Evolutionary conservation across 1,140 invertebrate genomes (phyloP), one percentile per base, ranked within the genome.

Genomic region (Papilio polyxenes): DNA sequence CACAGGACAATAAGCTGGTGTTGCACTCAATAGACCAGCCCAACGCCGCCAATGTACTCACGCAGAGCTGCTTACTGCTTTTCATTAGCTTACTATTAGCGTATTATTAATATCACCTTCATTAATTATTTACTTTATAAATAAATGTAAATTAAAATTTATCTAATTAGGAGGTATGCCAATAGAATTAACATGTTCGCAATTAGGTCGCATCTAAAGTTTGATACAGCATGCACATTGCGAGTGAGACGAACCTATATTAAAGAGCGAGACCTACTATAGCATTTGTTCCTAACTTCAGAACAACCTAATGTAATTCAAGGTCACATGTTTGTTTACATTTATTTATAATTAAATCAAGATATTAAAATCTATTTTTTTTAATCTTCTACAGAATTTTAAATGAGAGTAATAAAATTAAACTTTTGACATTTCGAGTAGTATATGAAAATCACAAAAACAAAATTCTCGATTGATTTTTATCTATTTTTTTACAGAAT

Each of bases 1-100:
- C 88, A 10, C 82, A 82, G 11, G 87, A 88, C 69, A 89, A 88
- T 75, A 84, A 84, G 75, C 87, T 89, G 62, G 81, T 89, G 10
- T 10, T 86, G 59, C 83, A 87, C 62, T n/a, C 81, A 6, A 40
- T 31, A 44, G 48, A 40, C 2, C 15, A 44, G 5, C 17, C 69
- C 3, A 84, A 51, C 56, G 56, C 49, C 15, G 72, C 77, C 13
- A 83, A 51, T n/a, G 13, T 82, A 8, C 31, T 48, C 7, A 56
- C n/a, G 1, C 81, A 79, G 17, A 87, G 83, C 75, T 80, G 83
- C 74, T 5, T 85, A 80, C 8, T 87, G 81, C 53, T 87, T 40
- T 7, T 83, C 0, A 59, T 74, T 82, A 78, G 59, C 44, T 65
- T 82, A 80, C 59, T 49, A 23, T 65, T 80, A 80, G n/a, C 37